phyloP scores from a whole-genome alignment of 1,140 invertebrate genomes.

The Cepaea nemoralis region DNA sequence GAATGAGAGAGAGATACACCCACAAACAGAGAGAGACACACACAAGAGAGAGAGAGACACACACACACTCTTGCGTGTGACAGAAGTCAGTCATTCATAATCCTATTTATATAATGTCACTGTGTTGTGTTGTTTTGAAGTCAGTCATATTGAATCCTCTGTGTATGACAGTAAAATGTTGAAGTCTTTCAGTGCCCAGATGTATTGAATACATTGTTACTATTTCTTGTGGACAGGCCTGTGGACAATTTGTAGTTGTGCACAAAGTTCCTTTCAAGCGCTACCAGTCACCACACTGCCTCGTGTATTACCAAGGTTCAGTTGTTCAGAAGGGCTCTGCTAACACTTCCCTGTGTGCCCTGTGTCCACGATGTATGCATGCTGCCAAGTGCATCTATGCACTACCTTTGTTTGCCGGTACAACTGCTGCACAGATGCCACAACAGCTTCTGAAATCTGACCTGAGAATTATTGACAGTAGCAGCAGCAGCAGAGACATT shows the following conservation, averaged over 20 bases:
- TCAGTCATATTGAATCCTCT: no score
- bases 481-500: not conserved
- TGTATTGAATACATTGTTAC: no score
- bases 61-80: no score
- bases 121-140: no score
- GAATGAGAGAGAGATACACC: no score
- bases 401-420: not conserved
- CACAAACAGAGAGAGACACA: no score
- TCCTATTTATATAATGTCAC: no score
- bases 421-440: not conserved
- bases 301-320: constrained; percentile 16
- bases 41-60: no score
- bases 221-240: no score
- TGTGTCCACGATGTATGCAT: constrained; percentile 22
- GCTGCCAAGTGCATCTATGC: not conserved
- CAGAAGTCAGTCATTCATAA: no score
- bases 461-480: not conserved
- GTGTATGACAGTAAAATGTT: no score
- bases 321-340: not conserved
- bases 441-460: not conserved
- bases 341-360: not conserved
- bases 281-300: constrained; percentile 9
- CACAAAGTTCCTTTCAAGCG: constrained; percentile 31
- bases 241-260: not conserved
- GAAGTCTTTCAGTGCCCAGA: no score